These are phyloP conservation scores for Larimichthys polyactis DNA, from an alignment of 2,113 vertebrate genomes.

Conservation along the genomic window DNA sequence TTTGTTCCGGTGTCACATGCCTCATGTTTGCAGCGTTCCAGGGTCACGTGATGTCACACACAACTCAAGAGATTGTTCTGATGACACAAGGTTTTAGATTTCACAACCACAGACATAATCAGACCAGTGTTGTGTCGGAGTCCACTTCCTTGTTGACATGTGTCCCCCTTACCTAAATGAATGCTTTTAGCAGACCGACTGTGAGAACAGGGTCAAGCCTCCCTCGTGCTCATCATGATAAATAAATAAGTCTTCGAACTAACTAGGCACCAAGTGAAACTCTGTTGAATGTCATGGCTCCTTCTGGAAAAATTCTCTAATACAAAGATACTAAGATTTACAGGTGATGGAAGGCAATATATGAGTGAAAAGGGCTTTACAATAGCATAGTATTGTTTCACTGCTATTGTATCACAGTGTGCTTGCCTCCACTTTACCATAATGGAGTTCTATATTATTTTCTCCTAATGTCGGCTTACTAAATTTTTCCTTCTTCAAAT, in stretches of 20 bases:
- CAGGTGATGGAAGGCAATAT: neutral
- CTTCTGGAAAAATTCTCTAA: neutral
- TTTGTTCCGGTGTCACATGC: neutral
- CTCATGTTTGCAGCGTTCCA: neutral
- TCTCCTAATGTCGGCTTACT: neutral
- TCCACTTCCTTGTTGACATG: too few relatives aligned
- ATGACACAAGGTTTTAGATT: neutral
- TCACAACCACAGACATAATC: neutral
- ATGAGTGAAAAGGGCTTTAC: neutral
- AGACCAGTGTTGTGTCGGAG: neutral
- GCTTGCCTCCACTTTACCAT: neutral
- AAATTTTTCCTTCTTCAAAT: slow-evolving; percentile 2
- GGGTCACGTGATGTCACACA: too few relatives aligned
- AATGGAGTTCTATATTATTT: slow-evolving; percentile 8
- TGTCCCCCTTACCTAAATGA: neutral
- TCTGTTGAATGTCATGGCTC: too few relatives aligned
- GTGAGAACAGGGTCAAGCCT: neutral
- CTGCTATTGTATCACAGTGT: too few relatives aligned
- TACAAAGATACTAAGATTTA: too few relatives aligned
- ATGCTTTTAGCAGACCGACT: neutral
- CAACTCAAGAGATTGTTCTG: neutral
- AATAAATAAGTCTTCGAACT: neutral
- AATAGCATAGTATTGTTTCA: neutral
- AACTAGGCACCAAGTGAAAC: too few relatives aligned
- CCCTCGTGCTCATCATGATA: neutral